Evolutionary conservation across 2,797 vertebrate species (phyloP).

Genomic region (Jordanella pulchra): DNA sequence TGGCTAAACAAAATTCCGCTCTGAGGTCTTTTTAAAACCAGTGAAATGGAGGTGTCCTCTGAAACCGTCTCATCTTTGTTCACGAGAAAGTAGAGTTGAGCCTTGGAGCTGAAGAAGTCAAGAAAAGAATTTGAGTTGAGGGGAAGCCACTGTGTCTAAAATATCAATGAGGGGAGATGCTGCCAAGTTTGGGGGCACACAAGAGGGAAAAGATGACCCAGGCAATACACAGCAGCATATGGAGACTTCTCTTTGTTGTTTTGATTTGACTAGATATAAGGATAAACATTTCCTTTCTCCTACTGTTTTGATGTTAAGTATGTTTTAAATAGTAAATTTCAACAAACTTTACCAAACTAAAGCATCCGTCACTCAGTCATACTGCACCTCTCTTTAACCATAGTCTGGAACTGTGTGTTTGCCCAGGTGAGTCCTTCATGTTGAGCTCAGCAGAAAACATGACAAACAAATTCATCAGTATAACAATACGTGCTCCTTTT

Average conservation of each 20-base stretch:
- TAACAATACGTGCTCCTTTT: slow-evolving; percentile 80
- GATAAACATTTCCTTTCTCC: slow-evolving; percentile 1
- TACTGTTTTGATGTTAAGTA: not conserved
- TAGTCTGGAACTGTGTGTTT: slow-evolving; percentile 60
- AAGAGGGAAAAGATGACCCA: slow-evolving; percentile 42
- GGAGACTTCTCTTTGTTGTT: slow-evolving; percentile 9
- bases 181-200: slow-evolving; percentile 66
- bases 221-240: slow-evolving; percentile 11
- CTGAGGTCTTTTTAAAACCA: slow-evolving; percentile 55
- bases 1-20: slow-evolving; percentile 63
- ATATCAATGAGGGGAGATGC: slow-evolving; percentile 75
- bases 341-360: slow-evolving; percentile 50
- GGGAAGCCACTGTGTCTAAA: slow-evolving; percentile 75
- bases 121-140: slow-evolving; percentile 74
- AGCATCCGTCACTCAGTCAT: slow-evolving; percentile 66
- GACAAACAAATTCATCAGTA: slow-evolving; percentile 81
- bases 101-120: slow-evolving; percentile 71
- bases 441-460: slow-evolving; percentile 70
- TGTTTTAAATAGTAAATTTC: slow-evolving; percentile 32
- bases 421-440: slow-evolving; percentile 73
- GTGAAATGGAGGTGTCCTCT: slow-evolving; percentile 61
- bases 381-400: slow-evolving; percentile 40
- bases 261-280: not conserved
- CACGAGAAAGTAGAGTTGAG: slow-evolving; percentile 64
- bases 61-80: slow-evolving; percentile 65